Base-by-base conservation (phyloP, 2,797 vertebrate genomes). In the Otolemur crassicaudatus region DNA sequence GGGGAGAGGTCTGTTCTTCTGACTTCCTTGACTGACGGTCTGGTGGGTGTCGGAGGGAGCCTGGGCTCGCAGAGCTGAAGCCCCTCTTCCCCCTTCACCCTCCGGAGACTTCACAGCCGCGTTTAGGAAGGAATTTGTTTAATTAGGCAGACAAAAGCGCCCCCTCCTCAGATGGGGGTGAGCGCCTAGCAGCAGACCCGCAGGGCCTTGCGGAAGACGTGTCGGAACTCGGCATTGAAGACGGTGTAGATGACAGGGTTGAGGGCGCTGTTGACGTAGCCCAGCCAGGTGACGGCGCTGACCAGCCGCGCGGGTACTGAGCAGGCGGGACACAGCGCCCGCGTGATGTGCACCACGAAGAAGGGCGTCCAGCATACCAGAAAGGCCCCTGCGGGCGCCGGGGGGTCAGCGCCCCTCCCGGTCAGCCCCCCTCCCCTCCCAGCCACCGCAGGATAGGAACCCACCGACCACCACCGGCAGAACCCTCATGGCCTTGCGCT, bases 301-400 rank as follows among this genome's bases (percentile, higher is more conserved):
- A 99, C 99, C 97, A 99, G 98, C 17, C 98, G 86, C 2, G 98
- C 95, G 1, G 99, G 98, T 93, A 99, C 98, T 93, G 97, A 14
- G 95, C 99, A 99, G 17, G 99, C 97, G 19, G 98, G 93, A 67
- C 99, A 99, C 90, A 99, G 84, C 0, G 99, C 99, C 69, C 99
- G 98, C 1, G 98, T 99, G 19, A 99, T 99, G 98, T 99, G 99
- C 60, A 99, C 99, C 90, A 99, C 99, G 87, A 99, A 99, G 98
- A 99, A 99, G 3, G 99, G 99, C 1, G 99, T 99, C 99, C 99
- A 99, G 98, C 99, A 99, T 97, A 99, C 98, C 96, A 99, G 98
- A 98, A 99, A 99, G 98, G 98, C 99, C 77, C 99, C 99, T 99
- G 98, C 65, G 29, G 93, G n/a, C 29, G 5, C 22, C 29, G 20